Percentiles rank a stretch among this genome's conserved stretches.
Evolutionary conservation across 2,888 invertebrate species (phyloP).

Genomic region (Taenaris catops): DNA sequence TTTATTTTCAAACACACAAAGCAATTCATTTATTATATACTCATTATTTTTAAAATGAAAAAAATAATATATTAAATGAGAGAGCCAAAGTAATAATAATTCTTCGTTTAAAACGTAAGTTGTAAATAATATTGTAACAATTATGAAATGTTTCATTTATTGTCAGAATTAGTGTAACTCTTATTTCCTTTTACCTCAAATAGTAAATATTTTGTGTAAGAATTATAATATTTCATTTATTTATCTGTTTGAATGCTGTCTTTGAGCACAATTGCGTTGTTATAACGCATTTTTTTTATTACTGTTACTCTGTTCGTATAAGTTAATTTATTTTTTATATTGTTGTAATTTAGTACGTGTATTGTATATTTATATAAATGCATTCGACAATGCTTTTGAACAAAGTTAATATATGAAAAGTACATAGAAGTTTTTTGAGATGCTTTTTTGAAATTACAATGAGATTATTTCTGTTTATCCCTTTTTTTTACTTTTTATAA

Average conservation of each 20-base stretch:
- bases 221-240: slow-evolving; percentile 21
- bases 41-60: slow-evolving; percentile 46
- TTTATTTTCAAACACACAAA: slow-evolving; percentile 18
- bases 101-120: slow-evolving; percentile 42
- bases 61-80: slow-evolving; percentile 38
- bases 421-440: slow-evolving; percentile 35
- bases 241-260: slow-evolving; percentile 20
- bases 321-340: slow-evolving; percentile 50
- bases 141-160: slow-evolving; percentile 48
- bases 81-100: slow-evolving; percentile 64
- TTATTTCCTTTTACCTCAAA: slow-evolving; percentile 61
- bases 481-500: slow-evolving; percentile 61
- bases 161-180: slow-evolving; percentile 54
- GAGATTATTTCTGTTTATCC: slow-evolving; percentile 69
- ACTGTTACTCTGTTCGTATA: slow-evolving; percentile 41
- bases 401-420: slow-evolving; percentile 31
- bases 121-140: slow-evolving; percentile 40
- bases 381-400: slow-evolving; percentile 27
- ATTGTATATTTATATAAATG: slow-evolving; percentile 25
- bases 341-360: slow-evolving; percentile 37
- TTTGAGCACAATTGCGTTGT: slow-evolving; percentile 46
- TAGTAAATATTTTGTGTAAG: slow-evolving; percentile 30
- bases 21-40: slow-evolving; percentile 55
- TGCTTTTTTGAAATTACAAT: slow-evolving; percentile 65
- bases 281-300: slow-evolving; percentile 28